Conservation (phyloP, 2,888 invertebrate genomes). For the Automeris io region DNA sequence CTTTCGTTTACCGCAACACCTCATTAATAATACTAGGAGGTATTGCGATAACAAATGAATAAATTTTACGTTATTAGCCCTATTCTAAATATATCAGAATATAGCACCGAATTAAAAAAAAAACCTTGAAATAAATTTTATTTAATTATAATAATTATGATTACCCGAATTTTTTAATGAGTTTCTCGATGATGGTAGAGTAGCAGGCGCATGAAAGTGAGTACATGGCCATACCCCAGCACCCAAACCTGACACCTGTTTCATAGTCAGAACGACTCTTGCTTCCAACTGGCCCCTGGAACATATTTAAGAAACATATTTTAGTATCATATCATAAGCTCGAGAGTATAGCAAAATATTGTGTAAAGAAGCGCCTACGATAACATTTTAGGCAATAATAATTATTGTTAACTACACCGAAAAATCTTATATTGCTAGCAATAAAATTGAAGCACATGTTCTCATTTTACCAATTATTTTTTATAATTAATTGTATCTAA, state of each 20-base stretch:
- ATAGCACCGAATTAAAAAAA: background rate
- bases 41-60: too few relatives aligned
- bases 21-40: too few relatives aligned
- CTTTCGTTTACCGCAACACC: too few relatives aligned
- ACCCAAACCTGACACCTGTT: conserved; percentile 95
- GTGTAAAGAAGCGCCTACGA: background rate
- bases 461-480: too few relatives aligned
- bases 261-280: conserved; percentile 84
- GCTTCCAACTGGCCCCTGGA: conserved; percentile 83
- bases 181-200: conserved; percentile 90
- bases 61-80: too few relatives aligned
- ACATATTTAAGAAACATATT: background rate
- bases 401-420: background rate
- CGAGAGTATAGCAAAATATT: too few relatives aligned
- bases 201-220: conserved; percentile 97
- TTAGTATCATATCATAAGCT: background rate
- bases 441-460: background rate
- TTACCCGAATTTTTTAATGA: conserved; percentile 85
- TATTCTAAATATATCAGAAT: too few relatives aligned
- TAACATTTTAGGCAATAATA: background rate
- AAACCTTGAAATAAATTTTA: too few relatives aligned
- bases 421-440: background rate
- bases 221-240: conserved; percentile 97
- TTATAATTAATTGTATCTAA: too few relatives aligned
- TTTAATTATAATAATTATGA: too few relatives aligned